Base-by-base conservation (phyloP, 2,113 vertebrate genomes). In the Indri indri region DNA sequence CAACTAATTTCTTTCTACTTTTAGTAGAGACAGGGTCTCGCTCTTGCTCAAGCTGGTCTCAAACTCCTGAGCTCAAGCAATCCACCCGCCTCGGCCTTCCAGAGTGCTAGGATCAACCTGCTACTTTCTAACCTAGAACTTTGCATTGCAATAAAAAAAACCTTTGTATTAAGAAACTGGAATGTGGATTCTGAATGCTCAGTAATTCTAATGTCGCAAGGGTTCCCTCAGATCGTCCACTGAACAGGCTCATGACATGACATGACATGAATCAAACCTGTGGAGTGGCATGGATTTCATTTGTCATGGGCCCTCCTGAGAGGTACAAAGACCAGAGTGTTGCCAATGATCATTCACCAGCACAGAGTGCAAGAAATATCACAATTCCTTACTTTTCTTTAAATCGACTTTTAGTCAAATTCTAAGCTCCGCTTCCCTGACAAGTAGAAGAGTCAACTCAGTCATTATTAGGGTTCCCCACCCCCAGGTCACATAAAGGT, bases 101-200 rank as follows among this genome's bases (percentile, higher is more conserved):
- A n/a, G n/a, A n/a, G n/a, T n/a, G n/a, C n/a, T n/a, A n/a, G n/a
- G n/a, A n/a, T n/a, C n/a, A n/a, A 42, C 40, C 40, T 42, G 0
- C 17, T 66, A 61, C 40, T 97, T 95, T 13, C 88, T 93, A 71
- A 37, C 32, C 79, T 84, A 50, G 47, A 92, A 93, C 66, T 97
- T 93, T 54, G 77, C 63, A 83, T 90, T 65, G 94, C 80, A 95
- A 68, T 79, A 50, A 83, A 79, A 59, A 97, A 87, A 70, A 54
- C 10, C 23, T 79, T 94, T 30, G 23, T 0, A 47, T 18, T 27
- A 13, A 61, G 32, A 79, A 11, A 6, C 12, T 61, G 73, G 88
- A 73, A 59, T 2, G 4, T 45, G 82, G 70, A 93, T 83, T 65
- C 54, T 65, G 18, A 89, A 16, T 71, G 73, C 27, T 45, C 23